Percentiles rank a stretch among this genome's conserved stretches.
Evolutionary conservation across 2,113 vertebrate species (phyloP).

Genomic region (Butorides virescens): DNA sequence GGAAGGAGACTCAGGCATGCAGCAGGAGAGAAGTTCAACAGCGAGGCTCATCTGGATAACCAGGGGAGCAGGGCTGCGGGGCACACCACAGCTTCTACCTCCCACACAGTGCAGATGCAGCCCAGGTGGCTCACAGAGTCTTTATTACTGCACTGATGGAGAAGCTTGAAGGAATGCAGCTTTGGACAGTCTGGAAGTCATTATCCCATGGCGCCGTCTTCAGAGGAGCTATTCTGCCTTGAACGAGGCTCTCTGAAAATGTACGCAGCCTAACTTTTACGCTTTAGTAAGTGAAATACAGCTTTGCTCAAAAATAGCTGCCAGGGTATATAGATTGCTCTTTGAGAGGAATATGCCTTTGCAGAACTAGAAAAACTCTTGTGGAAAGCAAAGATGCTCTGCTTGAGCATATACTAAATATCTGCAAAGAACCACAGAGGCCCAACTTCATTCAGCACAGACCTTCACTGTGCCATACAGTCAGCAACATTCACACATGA

Average conservation of each 20-base stretch:
- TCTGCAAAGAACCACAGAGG: background rate
- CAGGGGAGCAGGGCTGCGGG: background rate
- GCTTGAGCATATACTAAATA: background rate
- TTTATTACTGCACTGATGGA: background rate
- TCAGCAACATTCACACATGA: background rate
- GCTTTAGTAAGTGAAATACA: background rate
- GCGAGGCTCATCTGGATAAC: background rate
- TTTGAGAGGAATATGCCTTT: background rate
- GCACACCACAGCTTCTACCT: background rate
- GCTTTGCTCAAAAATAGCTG: background rate
- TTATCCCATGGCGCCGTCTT: background rate
- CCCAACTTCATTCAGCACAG: background rate
- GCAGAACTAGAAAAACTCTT: background rate
- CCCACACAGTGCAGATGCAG: slow-evolving; percentile 52
- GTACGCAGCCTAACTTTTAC: background rate
- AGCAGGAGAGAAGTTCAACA: background rate
- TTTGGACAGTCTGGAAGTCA: slow-evolving; percentile 48
- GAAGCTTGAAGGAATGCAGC: slow-evolving; percentile 40
- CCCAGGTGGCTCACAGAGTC: slow-evolving; percentile 31
- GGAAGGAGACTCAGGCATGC: background rate
- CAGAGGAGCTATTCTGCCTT: background rate
- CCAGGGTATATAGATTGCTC: background rate
- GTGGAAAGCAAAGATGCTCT: background rate
- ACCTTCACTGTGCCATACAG: background rate
- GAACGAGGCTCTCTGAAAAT: background rate